Evolutionary conservation across 1,140 invertebrate genomes (phyloP), one percentile per base, ranked within the genome.

Genomic region (Drosophila hydei): DNA sequence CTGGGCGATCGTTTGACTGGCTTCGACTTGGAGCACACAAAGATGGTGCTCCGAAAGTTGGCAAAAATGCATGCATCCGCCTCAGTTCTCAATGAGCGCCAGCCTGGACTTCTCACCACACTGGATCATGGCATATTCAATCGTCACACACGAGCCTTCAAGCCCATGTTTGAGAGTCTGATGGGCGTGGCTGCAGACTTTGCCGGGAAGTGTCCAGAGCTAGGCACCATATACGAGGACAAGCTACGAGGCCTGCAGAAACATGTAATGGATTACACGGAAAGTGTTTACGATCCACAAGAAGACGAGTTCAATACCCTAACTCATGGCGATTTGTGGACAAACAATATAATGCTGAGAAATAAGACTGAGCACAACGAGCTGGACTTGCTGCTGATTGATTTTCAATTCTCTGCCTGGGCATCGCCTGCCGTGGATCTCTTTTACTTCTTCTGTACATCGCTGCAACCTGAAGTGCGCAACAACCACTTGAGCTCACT

Each of bases 281-380:
- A 74, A 7, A 36, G 55, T 1, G 73, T 80, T 3, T 84, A 88
- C 45, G 84, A 90, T 48, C 68, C 79, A 0, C 56, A 93, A 11
- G 58, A 90, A 2, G 91, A 92, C 4, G 91, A 93, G 16, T 94
- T 94, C 61, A 92, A 93, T 55, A 94, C 94, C 1, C 80, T 95
- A 16, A 93, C 92, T 64, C 95, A 95, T 52, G 95, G 95, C 14
- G 95, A 95, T 78, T 92, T 92, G 3, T 95, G 94, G 94, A 88
- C 93, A 0, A 95, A 95, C 75, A 95, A 95, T 88, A 83, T 95
- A 63, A 94, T 95, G 87, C 90, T 92, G 73, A 91, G 91, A 11
- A 94, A 94, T 61, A 80, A 93, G 27, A 74, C 92, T 2, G 30
- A 51, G 21, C 89, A 19, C 85, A 92, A 3, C 76, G 92, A 48